Percentiles rank a stretch among this genome's conserved stretches.
Conservation (phyloP, 2,888 invertebrate species). For the Rhagonycha lutea region DNA sequence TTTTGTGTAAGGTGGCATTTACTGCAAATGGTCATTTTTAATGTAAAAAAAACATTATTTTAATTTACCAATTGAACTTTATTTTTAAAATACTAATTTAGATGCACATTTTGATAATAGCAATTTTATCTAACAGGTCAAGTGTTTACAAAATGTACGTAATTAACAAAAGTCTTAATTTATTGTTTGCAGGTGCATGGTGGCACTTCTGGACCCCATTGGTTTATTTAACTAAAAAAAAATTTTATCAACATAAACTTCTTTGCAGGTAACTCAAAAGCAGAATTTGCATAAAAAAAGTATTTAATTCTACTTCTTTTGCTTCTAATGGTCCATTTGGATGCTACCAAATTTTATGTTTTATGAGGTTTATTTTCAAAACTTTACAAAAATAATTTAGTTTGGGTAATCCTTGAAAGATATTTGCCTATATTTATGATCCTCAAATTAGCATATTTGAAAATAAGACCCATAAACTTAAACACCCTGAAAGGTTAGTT, state of each 20-base stretch:
- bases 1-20: slow-evolving; percentile 23
- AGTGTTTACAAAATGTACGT: no score
- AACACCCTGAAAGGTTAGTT: no score
- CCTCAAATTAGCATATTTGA: no score
- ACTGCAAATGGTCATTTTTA: background rate
- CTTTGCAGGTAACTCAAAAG: background rate
- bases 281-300: background rate
- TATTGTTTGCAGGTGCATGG: no score
- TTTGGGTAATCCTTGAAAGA: background rate
- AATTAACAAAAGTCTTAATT: no score
- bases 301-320: background rate
- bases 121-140: background rate
- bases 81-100: background rate
- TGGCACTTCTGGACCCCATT: no score
- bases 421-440: background rate
- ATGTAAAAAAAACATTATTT: slow-evolving; percentile 11
- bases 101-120: background rate
- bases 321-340: background rate
- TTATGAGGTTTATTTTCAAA: no score
- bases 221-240: no score
- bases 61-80: slow-evolving; percentile 2
- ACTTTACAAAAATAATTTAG: background rate
- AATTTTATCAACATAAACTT: no score
- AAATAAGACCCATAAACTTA: no score
- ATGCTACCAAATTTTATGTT: background rate